Percentiles rank a stretch among this genome's conserved stretches.
These are phyloP conservation scores for Xerus rutilus DNA, from an alignment of 2,797 vertebrate genomes.

Conservation along the genomic window DNA sequence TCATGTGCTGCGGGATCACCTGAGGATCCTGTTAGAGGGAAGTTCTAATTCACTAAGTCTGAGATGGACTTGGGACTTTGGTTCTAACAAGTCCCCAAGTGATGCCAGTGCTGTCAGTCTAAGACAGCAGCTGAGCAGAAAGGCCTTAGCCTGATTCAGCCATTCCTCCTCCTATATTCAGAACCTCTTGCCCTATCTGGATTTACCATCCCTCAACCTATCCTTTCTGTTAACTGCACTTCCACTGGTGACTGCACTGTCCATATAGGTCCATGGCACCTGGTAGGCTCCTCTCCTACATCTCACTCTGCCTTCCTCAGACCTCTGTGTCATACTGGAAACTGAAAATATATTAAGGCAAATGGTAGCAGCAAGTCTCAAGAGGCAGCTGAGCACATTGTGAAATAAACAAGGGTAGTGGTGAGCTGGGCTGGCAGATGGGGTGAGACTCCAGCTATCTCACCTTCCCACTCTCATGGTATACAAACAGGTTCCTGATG, in stretches of 20 bases:
- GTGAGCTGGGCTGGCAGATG: not conserved
- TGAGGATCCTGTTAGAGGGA: not conserved
- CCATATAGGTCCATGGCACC: not conserved
- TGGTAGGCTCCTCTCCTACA: not conserved
- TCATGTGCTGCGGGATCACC: not conserved
- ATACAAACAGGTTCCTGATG: slow-evolving; percentile 94
- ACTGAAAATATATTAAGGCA: not conserved
- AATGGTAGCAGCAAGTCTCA: not conserved
- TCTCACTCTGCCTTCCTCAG: not conserved
- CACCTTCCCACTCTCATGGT: slow-evolving; percentile 94
- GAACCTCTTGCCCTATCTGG: not conserved
- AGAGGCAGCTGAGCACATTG: not conserved
- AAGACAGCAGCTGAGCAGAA: not conserved
- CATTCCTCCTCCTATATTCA: not conserved
- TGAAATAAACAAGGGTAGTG: not conserved
- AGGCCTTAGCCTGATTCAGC: no score
- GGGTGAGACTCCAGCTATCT: not conserved
- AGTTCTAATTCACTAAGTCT: not conserved
- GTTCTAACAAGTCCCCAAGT: not conserved
- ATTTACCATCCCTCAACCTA: not conserved
- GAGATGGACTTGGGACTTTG: not conserved
- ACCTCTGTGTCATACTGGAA: not conserved
- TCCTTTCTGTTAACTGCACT: not conserved
- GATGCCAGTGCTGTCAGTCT: not conserved
- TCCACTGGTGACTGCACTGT: not conserved